Evolutionary conservation across 2,113 vertebrate species (phyloP), one percentile per base, ranked within the genome.

Genomic region (Bufo gargarizans): DNA sequence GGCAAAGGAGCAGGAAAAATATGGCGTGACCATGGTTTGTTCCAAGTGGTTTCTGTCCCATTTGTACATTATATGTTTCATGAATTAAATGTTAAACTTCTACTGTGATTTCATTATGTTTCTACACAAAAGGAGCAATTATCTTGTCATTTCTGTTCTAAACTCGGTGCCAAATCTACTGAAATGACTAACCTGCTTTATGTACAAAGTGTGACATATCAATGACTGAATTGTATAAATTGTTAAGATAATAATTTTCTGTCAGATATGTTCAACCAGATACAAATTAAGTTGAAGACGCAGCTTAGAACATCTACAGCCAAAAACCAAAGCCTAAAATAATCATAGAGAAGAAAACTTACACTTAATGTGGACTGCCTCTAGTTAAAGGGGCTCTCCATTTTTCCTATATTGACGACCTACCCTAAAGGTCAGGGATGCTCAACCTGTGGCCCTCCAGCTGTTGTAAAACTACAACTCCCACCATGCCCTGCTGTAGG

Each of bases 61-160:
- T 69, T 69, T 22, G 12, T 10, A 14, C 45, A 45, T 19, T 19
- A 7, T 49, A 16, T 19, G 43, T 6, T 47, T 47, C 22, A 43
- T n/a, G 11, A 22, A 76, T 45, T 82, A 16, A 58, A 61, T 56
- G 22, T 13, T 58, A 53, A 80, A 59, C 78, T 59, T 81, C 53
- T 65, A 12, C 49, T 47, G 33, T 65, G 45, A 82, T 33, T 81
- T 65, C 59, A 82, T 61, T 63, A 45, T 82, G 33, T 65, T 82
- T 63, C 80, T 59, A 63, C 65, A 63, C 16, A 3, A 43, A 47
- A 82, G 16, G 22, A 82, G 16, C n/a, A 47, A 82, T 61, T 33
- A 82, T 82, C 58, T 61, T n/a, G 80, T 82, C 80, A 82, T 17
- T 82, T 16, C 33, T 49, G 33, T 61, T 45, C 58, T 82, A 33